Percentiles rank a stretch among this genome's conserved stretches.
phyloP scores from a whole-genome alignment of 2,113 vertebrate species.

The Pterocles orientalis region DNA sequence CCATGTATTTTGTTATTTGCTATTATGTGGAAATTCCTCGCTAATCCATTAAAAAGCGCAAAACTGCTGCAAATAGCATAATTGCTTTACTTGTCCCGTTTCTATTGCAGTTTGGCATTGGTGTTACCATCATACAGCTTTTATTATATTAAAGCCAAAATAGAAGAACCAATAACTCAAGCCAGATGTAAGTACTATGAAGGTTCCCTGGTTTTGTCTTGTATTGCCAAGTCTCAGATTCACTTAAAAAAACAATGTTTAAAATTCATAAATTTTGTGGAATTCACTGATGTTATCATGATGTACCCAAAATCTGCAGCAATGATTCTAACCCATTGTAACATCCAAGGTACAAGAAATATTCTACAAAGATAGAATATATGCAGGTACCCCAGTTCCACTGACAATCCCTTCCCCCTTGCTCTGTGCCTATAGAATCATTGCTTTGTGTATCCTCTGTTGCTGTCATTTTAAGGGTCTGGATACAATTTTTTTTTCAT shows the following conservation, averaged over 20 bases:
- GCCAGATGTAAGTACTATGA: constrained; percentile 90
- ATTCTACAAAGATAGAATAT: constrained; percentile 83
- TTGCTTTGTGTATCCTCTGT: constrained; percentile 77
- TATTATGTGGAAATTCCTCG: not conserved
- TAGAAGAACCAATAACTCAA: constrained; percentile 89
- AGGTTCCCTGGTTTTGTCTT: constrained; percentile 20
- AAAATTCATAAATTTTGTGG: constrained; percentile 59
- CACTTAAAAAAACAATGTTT: not conserved
- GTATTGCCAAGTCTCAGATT: constrained; percentile 5
- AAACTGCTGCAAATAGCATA: not conserved
- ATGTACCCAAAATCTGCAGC: constrained; percentile 63
- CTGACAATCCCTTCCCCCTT: constrained; percentile 50
- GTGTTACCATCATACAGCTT: constrained; percentile 96
- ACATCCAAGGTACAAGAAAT: constrained; percentile 75
- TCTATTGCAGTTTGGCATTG: constrained; percentile 91
- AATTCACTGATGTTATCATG: constrained; percentile 57
- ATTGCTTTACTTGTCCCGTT: constrained; percentile 68
- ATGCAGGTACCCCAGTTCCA: constrained; percentile 63
- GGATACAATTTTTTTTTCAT: constrained; percentile 13
- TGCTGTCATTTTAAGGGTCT: constrained; percentile 77
- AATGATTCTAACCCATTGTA: constrained; percentile 80
- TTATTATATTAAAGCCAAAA: constrained; percentile 95
- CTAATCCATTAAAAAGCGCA: not conserved
- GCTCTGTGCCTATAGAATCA: constrained; percentile 78
- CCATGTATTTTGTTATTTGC: not conserved